Percentiles rank a stretch among this genome's conserved stretches.
These are phyloP conservation scores for Stercorarius parasiticus DNA, from an alignment of 2,113 vertebrate genomes.

Conservation along the genomic window DNA sequence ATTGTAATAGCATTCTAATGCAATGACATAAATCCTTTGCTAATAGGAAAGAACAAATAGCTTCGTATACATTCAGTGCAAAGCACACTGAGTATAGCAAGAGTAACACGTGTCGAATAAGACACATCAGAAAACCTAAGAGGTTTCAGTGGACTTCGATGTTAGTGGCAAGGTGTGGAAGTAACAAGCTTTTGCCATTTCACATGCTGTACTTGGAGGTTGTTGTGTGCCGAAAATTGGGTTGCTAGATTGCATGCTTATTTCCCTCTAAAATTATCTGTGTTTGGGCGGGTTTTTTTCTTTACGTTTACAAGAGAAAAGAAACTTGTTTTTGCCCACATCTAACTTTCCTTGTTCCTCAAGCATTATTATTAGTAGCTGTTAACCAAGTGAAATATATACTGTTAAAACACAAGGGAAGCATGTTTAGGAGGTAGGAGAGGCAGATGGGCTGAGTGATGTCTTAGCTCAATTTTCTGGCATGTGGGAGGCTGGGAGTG, in stretches of 20 bases:
- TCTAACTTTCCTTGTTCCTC: neutral
- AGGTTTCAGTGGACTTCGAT: neutral
- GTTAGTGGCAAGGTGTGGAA: neutral
- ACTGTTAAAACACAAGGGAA: neutral
- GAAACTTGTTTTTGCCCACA: neutral
- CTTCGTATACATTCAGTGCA: neutral
- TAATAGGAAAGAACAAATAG: neutral
- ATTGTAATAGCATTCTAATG: conserved; percentile 21
- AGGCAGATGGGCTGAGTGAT: conserved; percentile 14
- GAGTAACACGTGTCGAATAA: neutral
- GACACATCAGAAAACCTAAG: neutral
- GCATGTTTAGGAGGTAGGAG: neutral
- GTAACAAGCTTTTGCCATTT: neutral
- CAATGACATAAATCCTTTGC: conserved; percentile 18
- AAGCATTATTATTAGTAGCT: neutral
- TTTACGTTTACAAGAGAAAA: neutral
- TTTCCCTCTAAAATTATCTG: neutral
- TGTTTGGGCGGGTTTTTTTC: neutral
- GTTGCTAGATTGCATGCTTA: neutral
- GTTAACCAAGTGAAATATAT: neutral
- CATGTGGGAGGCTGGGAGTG: neutral
- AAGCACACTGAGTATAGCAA: neutral
- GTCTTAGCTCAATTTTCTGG: conserved; percentile 13
- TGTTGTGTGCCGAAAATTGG: neutral
- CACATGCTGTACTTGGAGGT: neutral